Base-by-base conservation (phyloP, 1,140 invertebrate species). In the Lysiphlebus fabarum region DNA sequence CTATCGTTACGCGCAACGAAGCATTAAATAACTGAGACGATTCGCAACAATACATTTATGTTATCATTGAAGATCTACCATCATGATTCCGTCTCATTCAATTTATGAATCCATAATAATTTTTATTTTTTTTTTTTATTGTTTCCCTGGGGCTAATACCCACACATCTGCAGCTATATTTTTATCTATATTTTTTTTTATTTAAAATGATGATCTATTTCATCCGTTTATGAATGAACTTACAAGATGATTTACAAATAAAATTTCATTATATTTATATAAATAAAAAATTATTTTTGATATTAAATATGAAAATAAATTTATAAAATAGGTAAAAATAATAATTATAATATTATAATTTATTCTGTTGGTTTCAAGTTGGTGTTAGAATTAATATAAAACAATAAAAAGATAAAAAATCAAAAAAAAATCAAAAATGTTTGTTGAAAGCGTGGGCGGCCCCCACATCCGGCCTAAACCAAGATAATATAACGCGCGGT, bases 401-500 rank as follows among this genome's bases (percentile, higher is more conserved):
- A n/a, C 7, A 50, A 5, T n/a, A 38, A 41, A 49, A 48, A 49
- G n/a, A n/a, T n/a, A 37, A 40, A 49, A 41, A 40, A 45, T 47
- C 7, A 14, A 17, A 43, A 45, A 42, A 26, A 44, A 59, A 47
- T 34, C 26, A 53, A 49, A 47, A 40, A 14, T 38, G 6, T 50
- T 51, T 40, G 56, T 58, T 60, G 51, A 44, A 69, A 70, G 76
- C 76, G 76, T 78, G 75, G 75, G 77, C 77, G 77, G 73, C 73
- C 71, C 45, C 66, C 67, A 70, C 72, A 78, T 78, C 77, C 77
- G 76, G 77, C 74, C 77, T 76, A 77, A 77, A 76, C 68, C 65
- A 67, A 77, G 76, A 78, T 78, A 79, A 79, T 78, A 79, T 75
- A 79, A 71, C 70, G 75, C 71, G 71, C 53, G 69, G 73, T 74